Evolutionary conservation across 2,113 vertebrate genomes (phyloP).

Genomic region (Stomatorhinus ivindoensis): DNA sequence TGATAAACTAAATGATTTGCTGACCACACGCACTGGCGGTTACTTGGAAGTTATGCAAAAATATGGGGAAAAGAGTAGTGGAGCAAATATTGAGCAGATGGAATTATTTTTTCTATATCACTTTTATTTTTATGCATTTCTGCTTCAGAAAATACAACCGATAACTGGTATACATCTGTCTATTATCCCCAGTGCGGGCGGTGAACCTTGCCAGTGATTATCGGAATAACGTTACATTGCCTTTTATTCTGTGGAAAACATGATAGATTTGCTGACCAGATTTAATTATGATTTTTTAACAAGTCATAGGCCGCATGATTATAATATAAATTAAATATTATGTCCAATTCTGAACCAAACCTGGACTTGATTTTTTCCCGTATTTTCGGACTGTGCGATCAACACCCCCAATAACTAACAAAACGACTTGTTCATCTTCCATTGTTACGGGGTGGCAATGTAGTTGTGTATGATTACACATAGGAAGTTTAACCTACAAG

Average conservation of each 20-base stretch:
- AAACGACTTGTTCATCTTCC: background rate
- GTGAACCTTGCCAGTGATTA: background rate
- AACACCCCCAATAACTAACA: background rate
- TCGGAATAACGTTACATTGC: no score
- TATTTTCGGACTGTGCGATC: background rate
- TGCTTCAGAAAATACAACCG: background rate
- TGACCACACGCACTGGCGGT: background rate
- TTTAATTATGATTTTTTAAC: no score
- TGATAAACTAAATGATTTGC: background rate
- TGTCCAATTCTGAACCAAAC: no score
- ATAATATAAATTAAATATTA: no score
- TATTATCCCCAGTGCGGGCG: background rate
- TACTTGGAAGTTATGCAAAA: background rate
- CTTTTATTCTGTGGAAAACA: no score
- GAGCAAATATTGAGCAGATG: background rate
- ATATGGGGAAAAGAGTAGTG: background rate
- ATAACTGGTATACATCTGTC: background rate
- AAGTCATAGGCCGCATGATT: no score
- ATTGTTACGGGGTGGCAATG: background rate
- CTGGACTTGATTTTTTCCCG: background rate
- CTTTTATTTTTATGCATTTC: background rate
- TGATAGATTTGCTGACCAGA: no score
- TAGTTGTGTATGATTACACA: background rate
- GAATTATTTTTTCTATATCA: background rate
- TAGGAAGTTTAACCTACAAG: background rate